Base-by-base conservation (phyloP, 2,888 invertebrate genomes). In the Caradrina clavipalpis region DNA sequence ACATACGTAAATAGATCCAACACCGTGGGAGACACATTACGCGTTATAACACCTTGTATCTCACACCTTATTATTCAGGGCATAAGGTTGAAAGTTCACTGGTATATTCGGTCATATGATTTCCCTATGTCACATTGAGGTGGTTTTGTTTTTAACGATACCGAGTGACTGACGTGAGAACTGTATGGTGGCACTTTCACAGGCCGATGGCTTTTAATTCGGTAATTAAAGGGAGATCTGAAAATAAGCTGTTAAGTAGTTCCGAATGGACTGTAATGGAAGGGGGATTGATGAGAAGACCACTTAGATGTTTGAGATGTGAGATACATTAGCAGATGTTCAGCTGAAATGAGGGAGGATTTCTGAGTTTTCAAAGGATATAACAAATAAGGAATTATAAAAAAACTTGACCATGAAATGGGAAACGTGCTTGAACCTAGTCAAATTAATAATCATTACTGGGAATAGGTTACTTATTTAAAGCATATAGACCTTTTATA, bases 111-210 rank as follows among this genome's bases (percentile, higher is more conserved):
- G 54, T 53, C 47, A 62, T 70, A 77, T 72, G 75, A 79, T 72
- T 81, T 84, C 80, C 81, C 82, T 86, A 80, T 81, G 81, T 73
- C 78, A 76, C 77, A 73, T 82, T 82, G 86, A 87, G 90, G 88
- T 87, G 84, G 89, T 92, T 91, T 92, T 92, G 90, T 92, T 93
- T 78, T 91, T 89, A 90, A 90, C 82, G 90, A 88, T 84, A 85
- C 86, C 78, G 85, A 93, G 88, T 93, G 95, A 95, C 93, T 90
- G 91, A 93, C 94, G 93, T 95, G 95, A 93, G 95, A 95, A 95
- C 93, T 80, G 74, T 73, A 81, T 85, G 88, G 87, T 83, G 87
- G 84, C 82, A 76, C 90, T 91, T 94, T 95, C 94, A 94, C 94
- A 94, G 92, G 89, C 83, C 84, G 83, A 82, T 80, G 78, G 64